These are phyloP conservation scores for Melolontha melolontha DNA, from an alignment of 2,888 invertebrate species.

Conservation along the genomic window DNA sequence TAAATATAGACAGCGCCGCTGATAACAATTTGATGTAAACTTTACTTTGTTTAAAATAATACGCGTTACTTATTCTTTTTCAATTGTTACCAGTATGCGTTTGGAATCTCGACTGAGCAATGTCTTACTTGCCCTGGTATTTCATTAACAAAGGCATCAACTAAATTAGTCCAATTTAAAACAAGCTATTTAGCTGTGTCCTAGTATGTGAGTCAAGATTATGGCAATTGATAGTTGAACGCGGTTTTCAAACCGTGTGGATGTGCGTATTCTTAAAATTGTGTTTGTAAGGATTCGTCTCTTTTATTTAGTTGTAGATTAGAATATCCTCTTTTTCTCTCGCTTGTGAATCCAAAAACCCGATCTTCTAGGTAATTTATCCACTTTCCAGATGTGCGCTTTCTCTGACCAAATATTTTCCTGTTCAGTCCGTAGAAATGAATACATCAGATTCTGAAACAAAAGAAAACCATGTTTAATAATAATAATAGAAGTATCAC, in stretches of 20 bases:
- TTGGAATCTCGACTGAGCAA: slow-evolving; percentile 30
- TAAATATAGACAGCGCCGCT: slow-evolving; percentile 5
- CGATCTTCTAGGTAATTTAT: slow-evolving; percentile 55
- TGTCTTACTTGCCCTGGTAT: slow-evolving; percentile 30
- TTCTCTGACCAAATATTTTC: slow-evolving; percentile 48
- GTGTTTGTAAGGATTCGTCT: neutral
- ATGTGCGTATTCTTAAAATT: neutral
- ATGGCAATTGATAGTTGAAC: slow-evolving; percentile 14
- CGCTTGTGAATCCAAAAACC: slow-evolving; percentile 62
- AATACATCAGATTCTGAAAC: slow-evolving; percentile 59
- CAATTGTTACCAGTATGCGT: slow-evolving; percentile 15
- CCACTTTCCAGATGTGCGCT: slow-evolving; percentile 55
- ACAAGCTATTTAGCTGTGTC: slow-evolving; percentile 17
- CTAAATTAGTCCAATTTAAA: slow-evolving; percentile 44
- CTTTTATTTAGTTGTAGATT: slow-evolving; percentile 7
- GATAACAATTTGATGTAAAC: neutral
- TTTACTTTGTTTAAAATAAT: no score
- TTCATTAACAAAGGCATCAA: slow-evolving; percentile 37
- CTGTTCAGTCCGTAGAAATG: slow-evolving; percentile 46
- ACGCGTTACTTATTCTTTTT: neutral
- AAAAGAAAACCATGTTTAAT: slow-evolving; percentile 35
- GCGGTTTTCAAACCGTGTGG: neutral
- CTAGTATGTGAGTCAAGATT: slow-evolving; percentile 19
- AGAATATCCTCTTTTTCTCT: slow-evolving; percentile 59
- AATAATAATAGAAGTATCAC: neutral